Evolutionary conservation across 2,888 invertebrate species (phyloP), one percentile per base, ranked within the genome.

Genomic region (Torymus aiolomorphi): DNA sequence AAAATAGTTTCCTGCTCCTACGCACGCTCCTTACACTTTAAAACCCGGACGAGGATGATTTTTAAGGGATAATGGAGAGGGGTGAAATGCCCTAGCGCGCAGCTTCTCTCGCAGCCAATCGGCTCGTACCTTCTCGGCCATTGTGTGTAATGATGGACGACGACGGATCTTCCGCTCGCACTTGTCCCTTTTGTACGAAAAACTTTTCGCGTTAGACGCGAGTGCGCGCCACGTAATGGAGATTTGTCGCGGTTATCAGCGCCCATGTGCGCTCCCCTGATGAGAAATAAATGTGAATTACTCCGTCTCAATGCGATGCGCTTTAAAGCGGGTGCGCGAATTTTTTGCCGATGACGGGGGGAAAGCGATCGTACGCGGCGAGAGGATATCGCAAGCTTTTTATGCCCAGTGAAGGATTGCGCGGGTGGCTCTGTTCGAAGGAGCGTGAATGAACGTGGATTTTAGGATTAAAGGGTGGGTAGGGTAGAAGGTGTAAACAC

Each of bases 231-330:
- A 3, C 70, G 52, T 66, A 72, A 72, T 72, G 65, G 67, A 72
- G 78, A 78, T 73, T 73, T 66, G 71, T 67, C 66, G 71, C 42
- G 42, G 42, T 42, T 42, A 42, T 42, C 42, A 54, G 54, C 18
- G 59, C n/a, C 56, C 54, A n/a, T 76, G 57, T 72, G 66, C 71
- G 52, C 69, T 31, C n/a, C 20, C 18, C 75, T 79, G 79, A 75
- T 79, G 74, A 74, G 79, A 79, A 79, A 79, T 75, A 65, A 75
- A 79, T 79, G 70, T 61, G 79, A 71, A 79, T 75, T 79, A 71
- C 69, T 73, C 49, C 49, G 52, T 51, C 71, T 71, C 59, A 49
- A 76, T 57, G 63, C 49, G 52, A 57, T 57, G 31, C 57, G 18
- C 59, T 59, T 59, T 70, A 49, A 18, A 18, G 59, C 8, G 5